phyloP scores from a whole-genome alignment of 2,888 invertebrate species.

The Drosophila anomelani region DNA sequence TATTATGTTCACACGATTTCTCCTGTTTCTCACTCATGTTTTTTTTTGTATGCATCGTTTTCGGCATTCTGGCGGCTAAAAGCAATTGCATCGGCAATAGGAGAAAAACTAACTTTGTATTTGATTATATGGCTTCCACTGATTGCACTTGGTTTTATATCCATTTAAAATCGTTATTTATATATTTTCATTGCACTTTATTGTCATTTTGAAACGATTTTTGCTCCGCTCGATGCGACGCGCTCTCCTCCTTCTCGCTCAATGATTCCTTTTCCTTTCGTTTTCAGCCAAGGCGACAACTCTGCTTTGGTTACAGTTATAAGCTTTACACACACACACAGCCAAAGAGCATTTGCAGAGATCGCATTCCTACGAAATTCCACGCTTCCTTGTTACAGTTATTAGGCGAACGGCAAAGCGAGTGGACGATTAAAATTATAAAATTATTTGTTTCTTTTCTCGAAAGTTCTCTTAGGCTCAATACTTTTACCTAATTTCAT shows the following conservation, averaged over 20 bases:
- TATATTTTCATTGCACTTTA: too few species aligned
- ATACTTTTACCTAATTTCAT: not conserved
- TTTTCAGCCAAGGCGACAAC: not conserved
- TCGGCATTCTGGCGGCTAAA: too few species aligned
- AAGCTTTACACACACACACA: not conserved
- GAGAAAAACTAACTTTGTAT: too few species aligned
- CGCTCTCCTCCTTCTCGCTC: too few species aligned
- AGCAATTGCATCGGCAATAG: too few species aligned
- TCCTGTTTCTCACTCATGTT: too few species aligned
- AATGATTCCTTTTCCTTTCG: not conserved
- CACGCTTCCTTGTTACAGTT: conserved; percentile 26
- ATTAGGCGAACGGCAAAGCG: conserved; percentile 1
- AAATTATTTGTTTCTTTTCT: conserved; percentile 9
- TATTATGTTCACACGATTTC: not conserved
- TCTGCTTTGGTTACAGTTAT: conserved; percentile 11
- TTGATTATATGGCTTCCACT: too few species aligned
- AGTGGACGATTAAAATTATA: conserved; percentile 2
- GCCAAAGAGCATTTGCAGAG: not conserved
- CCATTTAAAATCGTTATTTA: too few species aligned
- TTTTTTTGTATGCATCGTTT: too few species aligned
- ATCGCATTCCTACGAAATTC: not conserved
- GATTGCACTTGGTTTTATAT: too few species aligned
- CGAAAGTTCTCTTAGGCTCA: conserved; percentile 30
- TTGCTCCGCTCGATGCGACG: not conserved
- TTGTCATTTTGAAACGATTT: not conserved